A percentile compares a stretch with the other conserved stretches of the same genome.
These are phyloP conservation scores for Peromyscus leucopus DNA, from an alignment of 2,113 vertebrate species.

Conservation along the genomic window DNA sequence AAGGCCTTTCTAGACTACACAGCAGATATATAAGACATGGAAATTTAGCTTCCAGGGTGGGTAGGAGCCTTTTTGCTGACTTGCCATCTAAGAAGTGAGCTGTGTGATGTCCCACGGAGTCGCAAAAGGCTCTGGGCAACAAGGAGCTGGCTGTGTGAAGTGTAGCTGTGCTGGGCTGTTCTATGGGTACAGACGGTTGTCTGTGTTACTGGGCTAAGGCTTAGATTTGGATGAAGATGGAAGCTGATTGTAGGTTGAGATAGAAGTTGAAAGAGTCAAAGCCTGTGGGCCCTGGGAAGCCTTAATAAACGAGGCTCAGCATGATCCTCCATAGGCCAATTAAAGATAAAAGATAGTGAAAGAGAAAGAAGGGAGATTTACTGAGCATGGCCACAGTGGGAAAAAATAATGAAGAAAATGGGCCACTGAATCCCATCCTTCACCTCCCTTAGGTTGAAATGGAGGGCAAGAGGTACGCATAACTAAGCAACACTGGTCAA, in stretches of 20 bases:
- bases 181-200: background rate
- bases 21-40: background rate
- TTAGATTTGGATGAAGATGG: background rate
- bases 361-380: background rate
- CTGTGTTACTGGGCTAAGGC: background rate
- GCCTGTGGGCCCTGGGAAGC: background rate
- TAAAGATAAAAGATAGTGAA: background rate
- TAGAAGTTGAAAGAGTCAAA: background rate
- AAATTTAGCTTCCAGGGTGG: background rate
- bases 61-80: background rate
- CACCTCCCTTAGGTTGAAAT: background rate
- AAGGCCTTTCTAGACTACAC: background rate
- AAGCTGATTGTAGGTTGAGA: background rate
- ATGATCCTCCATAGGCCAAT: background rate
- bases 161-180: background rate
- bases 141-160: too few relatives aligned
- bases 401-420: background rate
- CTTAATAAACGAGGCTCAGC: background rate
- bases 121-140: background rate
- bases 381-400: background rate
- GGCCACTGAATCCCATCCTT: background rate
- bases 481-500: background rate
- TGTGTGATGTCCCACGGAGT: background rate
- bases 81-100: background rate
- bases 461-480: background rate